Percentiles rank a stretch among this genome's conserved stretches.
These are phyloP conservation scores for Cyclura pinguis DNA, from an alignment of 2,797 vertebrate species.

Conservation along the genomic window DNA sequence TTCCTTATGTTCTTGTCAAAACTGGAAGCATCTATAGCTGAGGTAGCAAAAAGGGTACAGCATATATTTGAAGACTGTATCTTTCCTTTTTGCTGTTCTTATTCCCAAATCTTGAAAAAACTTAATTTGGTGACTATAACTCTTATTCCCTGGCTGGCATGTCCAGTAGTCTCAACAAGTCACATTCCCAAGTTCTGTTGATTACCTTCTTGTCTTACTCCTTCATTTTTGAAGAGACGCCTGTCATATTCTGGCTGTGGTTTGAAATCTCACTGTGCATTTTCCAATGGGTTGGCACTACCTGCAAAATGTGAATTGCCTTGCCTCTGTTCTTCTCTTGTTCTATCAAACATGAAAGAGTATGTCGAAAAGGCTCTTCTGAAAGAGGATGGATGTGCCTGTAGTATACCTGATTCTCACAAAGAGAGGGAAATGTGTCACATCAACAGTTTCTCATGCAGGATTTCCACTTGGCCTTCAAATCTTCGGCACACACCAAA, in stretches of 20 bases:
- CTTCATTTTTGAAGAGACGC: no score
- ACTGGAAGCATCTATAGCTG: neutral
- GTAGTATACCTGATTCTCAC: neutral
- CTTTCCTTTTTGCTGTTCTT: no score
- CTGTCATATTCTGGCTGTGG: no score
- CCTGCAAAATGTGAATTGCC: no score
- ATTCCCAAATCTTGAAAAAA: neutral
- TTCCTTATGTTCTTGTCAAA: neutral
- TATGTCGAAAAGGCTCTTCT: no score
- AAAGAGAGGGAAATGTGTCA: neutral
- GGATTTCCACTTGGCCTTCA: neutral
- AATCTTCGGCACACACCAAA: neutral
- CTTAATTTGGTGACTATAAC: neutral
- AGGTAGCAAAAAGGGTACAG: neutral
- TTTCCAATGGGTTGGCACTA: no score
- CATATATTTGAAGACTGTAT: neutral
- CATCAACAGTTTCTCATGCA: neutral
- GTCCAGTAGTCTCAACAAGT: no score
- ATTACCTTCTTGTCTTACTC: no score
- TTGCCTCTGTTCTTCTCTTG: no score
- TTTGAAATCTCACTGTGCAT: no score
- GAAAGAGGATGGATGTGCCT: no score
- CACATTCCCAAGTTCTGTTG: no score
- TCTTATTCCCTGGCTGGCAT: neutral
- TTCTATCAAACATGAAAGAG: neutral